Conservation (phyloP, 2,113 vertebrate species). For the Craseonycteris thonglongyai region DNA sequence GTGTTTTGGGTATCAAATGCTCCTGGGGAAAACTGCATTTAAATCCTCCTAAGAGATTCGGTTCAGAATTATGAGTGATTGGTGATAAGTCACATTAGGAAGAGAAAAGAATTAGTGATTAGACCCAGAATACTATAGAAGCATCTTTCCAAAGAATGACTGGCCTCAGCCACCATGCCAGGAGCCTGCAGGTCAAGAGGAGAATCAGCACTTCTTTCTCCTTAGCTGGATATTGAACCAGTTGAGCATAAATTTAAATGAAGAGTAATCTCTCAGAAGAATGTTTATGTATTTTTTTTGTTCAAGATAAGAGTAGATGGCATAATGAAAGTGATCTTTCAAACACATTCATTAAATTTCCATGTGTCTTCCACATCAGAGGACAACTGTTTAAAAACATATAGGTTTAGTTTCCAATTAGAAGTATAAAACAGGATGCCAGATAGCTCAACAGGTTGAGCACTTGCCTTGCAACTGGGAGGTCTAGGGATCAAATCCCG, state of each 20-base stretch:
- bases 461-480: too few species aligned
- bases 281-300: background rate
- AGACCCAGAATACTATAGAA: background rate
- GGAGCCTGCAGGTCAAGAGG: background rate
- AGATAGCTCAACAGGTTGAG: too few species aligned
- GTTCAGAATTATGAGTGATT: background rate
- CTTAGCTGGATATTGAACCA: background rate
- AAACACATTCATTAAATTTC: background rate
- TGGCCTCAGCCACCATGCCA: background rate
- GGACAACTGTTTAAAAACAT: background rate
- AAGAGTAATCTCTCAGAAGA: background rate
- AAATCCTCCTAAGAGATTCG: constrained; percentile 29
- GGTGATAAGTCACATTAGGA: background rate
- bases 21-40: constrained; percentile 15
- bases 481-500: too few species aligned
- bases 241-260: background rate
- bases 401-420: background rate
- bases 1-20: constrained; percentile 27
- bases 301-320: background rate
- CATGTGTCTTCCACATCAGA: background rate
- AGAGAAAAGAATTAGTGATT: background rate
- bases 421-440: background rate
- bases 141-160: background rate
- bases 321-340: background rate
- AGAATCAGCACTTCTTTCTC: background rate